phyloP scores from a whole-genome alignment of 2,888 invertebrate species.

The Odontomyia ornata region DNA sequence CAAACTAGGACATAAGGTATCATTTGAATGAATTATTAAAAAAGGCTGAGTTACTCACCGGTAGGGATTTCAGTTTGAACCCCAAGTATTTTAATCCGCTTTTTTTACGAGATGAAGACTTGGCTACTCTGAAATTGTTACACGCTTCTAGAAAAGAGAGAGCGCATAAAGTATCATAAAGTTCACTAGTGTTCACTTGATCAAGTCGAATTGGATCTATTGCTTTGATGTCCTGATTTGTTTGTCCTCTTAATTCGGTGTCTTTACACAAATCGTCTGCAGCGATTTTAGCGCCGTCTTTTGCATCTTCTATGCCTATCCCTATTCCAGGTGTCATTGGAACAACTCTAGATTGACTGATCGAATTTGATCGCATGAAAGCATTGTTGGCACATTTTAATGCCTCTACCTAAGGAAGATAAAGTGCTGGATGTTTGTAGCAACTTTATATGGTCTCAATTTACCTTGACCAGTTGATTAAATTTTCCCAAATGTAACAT shows the following conservation, averaged over 20 bases:
- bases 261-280: neutral
- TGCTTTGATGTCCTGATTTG: neutral
- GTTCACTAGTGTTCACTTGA: neutral
- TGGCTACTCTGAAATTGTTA: neutral
- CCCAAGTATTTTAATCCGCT: neutral
- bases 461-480: constrained; percentile 15
- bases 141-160: neutral
- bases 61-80: neutral
- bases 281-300: no score
- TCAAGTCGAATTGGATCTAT: neutral
- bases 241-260: neutral
- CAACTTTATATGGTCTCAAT: neutral
- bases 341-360: neutral
- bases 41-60: neutral
- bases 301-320: neutral
- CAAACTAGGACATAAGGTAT: neutral
- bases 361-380: neutral
- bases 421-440: neutral
- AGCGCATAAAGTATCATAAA: neutral
- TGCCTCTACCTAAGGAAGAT: neutral
- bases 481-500: constrained; percentile 8
- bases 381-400: constrained; percentile 1
- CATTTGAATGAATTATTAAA: neutral
- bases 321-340: neutral
- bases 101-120: neutral